These are phyloP conservation scores for Bombus soroeensis DNA, from an alignment of 1,140 invertebrate species.

Conservation along the genomic window DNA sequence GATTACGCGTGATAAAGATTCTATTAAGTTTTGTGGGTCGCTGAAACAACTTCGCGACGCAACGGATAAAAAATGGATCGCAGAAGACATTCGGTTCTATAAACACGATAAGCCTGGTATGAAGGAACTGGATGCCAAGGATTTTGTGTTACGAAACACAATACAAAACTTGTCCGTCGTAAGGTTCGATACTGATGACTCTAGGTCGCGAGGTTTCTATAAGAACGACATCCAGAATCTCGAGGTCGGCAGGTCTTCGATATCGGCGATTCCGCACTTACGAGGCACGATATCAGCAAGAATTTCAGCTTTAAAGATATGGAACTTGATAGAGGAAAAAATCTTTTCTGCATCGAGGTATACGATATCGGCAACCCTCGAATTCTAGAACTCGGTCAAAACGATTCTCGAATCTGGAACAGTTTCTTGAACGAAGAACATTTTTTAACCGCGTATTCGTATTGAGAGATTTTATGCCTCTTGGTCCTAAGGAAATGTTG, in stretches of 20 bases:
- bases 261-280: not conserved
- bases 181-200: not conserved
- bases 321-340: not conserved
- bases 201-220: not conserved
- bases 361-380: not conserved
- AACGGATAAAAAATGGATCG: not conserved
- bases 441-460: not conserved
- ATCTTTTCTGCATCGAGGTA: not conserved
- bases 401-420: not conserved
- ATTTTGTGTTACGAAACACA: not conserved
- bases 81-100: not conserved
- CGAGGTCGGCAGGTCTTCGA: not conserved
- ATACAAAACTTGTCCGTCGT: not conserved
- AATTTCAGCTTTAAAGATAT: not conserved
- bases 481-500: not conserved
- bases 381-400: not conserved
- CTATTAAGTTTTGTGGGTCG: not conserved
- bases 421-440: not conserved
- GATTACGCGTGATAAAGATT: not conserved
- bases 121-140: not conserved
- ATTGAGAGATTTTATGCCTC: not conserved
- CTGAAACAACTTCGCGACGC: not conserved
- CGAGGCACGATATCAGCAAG: conserved; percentile 1
- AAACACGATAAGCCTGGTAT: not conserved
- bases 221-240: not conserved